A percentile compares a stretch with the other conserved stretches of the same genome.
These are phyloP conservation scores for Pandemis heparana DNA, from an alignment of 2,888 invertebrate species.

Conservation along the genomic window DNA sequence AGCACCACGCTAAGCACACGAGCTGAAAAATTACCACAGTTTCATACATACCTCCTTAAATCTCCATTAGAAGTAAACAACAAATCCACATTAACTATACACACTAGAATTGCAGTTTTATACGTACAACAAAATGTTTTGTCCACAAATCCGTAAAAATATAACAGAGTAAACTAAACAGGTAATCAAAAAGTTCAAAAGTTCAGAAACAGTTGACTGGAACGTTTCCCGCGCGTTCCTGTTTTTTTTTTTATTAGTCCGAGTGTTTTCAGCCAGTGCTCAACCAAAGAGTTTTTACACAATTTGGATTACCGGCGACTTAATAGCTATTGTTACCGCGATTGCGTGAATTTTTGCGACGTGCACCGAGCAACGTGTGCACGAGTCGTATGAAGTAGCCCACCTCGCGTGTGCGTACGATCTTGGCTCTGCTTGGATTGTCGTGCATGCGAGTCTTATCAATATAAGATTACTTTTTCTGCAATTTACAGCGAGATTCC, in stretches of 20 bases:
- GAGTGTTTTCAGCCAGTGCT: conserved; percentile 13
- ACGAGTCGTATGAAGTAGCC: conserved; percentile 53
- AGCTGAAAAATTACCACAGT: not conserved
- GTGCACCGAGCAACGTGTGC: conserved; percentile 53
- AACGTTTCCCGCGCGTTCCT: conserved; percentile 22
- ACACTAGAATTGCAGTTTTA: not conserved
- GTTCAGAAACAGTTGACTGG: not conserved
- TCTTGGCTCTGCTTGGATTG: conserved; percentile 20
- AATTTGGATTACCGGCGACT: conserved; percentile 31
- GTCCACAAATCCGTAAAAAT: not conserved
- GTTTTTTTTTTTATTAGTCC: not conserved
- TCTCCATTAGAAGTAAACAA: conserved; percentile 1
- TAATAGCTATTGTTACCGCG: conserved; percentile 22
- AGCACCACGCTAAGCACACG: not conserved
- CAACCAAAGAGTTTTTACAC: conserved; percentile 4
- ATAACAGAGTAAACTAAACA: not conserved
- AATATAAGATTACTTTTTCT: conserved; percentile 12
- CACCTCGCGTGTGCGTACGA: conserved; percentile 40
- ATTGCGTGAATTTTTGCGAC: conserved; percentile 47
- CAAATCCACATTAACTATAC: conserved; percentile 1
- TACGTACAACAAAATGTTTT: not conserved
- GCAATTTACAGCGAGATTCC: not conserved
- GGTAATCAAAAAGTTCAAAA: conserved; percentile 1
- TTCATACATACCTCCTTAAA: not conserved
- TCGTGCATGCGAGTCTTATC: conserved; percentile 34